phyloP scores from a whole-genome alignment of 2,888 invertebrate genomes.

The Eugnorisma glareosa region DNA sequence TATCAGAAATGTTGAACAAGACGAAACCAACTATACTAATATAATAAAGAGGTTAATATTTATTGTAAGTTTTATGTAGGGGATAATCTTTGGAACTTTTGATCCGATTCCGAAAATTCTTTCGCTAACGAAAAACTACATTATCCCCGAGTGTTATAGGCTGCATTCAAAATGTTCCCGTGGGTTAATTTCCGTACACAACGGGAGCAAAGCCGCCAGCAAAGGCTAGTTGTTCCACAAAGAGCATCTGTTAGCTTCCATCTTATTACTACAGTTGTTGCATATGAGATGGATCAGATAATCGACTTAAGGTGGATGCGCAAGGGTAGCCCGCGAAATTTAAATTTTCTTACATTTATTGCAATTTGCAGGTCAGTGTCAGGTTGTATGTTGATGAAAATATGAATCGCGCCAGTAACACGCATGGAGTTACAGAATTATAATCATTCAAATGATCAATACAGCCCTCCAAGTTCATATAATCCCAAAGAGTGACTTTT shows the following conservation, averaged over 20 bases:
- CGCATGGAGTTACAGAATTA: too few relatives aligned
- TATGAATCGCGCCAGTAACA: too few relatives aligned
- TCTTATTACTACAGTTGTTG: background rate
- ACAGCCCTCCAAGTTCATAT: too few relatives aligned
- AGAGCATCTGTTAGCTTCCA: background rate
- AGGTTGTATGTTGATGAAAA: too few relatives aligned
- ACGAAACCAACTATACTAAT: background rate
- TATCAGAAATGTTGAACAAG: constrained; percentile 13
- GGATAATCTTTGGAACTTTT: background rate
- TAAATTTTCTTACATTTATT: too few relatives aligned
- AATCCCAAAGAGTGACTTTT: too few relatives aligned
- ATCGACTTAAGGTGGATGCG: too few relatives aligned
- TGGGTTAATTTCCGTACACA: background rate
- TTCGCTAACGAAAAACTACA: background rate
- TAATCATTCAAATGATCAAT: too few relatives aligned
- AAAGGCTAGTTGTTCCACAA: background rate
- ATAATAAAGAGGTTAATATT: too few relatives aligned
- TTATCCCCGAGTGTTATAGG: background rate
- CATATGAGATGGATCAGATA: background rate
- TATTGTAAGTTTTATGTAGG: background rate
- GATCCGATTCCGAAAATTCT: background rate
- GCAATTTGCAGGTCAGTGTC: too few relatives aligned
- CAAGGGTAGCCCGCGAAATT: too few relatives aligned
- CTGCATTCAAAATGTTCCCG: background rate
- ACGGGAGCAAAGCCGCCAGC: too few relatives aligned